Conservation (phyloP, 2,888 invertebrate genomes). For the Bibio marci region DNA sequence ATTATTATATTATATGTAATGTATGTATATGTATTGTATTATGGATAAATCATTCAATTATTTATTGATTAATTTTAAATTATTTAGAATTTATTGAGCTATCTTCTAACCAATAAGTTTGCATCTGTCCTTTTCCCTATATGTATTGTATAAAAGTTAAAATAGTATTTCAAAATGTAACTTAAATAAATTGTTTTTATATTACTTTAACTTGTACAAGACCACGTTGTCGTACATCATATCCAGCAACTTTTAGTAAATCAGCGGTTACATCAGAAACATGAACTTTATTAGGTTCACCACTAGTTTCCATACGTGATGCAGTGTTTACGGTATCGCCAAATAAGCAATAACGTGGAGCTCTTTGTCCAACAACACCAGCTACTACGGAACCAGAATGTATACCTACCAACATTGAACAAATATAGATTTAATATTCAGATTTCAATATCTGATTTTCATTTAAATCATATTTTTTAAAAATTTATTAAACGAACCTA, state of each 20-base stretch:
- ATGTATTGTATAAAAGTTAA: constrained; percentile 9
- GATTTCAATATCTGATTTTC: background rate
- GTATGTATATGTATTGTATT: no score
- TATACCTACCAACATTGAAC: constrained; percentile 34
- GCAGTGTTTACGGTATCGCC: constrained; percentile 87
- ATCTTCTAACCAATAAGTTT: constrained; percentile 60
- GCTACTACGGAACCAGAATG: constrained; percentile 80
- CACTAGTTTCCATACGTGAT: constrained; percentile 65
- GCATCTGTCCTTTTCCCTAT: constrained; percentile 79
- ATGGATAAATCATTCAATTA: no score
- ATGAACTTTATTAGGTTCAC: constrained; percentile 53
- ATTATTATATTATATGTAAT: no score
- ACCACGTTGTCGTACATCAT: constrained; percentile 52
- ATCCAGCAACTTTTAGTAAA: constrained; percentile 45
- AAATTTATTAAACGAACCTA: constrained; percentile 32
- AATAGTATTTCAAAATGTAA: constrained; percentile 7
- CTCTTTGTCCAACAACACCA: constrained; percentile 69
- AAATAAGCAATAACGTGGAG: constrained; percentile 76
- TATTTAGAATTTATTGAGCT: no score
- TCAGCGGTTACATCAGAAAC: constrained; percentile 54
- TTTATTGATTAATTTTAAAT: no score
- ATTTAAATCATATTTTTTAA: background rate
- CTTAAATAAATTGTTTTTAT: constrained; percentile 5
- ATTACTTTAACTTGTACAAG: constrained; percentile 60
- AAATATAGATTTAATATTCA: background rate